These are phyloP conservation scores for Sclerurus mexicanus DNA, from an alignment of 2,113 vertebrate genomes.

Conservation along the genomic window DNA sequence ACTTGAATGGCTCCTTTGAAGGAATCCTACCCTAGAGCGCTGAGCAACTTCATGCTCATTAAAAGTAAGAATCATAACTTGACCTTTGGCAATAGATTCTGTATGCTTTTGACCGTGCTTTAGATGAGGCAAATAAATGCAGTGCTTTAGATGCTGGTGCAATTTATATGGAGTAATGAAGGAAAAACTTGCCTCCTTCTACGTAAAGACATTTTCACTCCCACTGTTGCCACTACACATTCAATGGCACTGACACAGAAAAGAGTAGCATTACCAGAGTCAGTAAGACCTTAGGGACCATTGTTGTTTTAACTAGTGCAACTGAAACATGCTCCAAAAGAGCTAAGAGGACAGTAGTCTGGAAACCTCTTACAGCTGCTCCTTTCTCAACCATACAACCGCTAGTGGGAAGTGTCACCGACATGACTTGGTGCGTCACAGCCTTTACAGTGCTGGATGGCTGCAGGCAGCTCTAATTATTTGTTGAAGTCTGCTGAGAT, in stretches of 20 bases:
- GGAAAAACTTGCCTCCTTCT: neutral
- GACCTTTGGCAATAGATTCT: slow-evolving; percentile 6
- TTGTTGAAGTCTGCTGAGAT: slow-evolving; percentile 50
- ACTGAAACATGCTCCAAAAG: neutral
- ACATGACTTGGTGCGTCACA: neutral
- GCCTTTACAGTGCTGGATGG: slow-evolving; percentile 42
- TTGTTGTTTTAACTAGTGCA: neutral
- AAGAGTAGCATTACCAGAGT: neutral
- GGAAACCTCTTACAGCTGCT: neutral
- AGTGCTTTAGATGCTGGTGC: neutral
- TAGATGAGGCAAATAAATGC: neutral
- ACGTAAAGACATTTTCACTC: neutral
- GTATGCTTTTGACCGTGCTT: neutral
- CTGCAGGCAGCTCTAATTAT: slow-evolving; percentile 72
- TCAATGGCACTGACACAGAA: neutral
- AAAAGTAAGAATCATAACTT: slow-evolving; percentile 4
- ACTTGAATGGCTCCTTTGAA: slow-evolving; percentile 12
- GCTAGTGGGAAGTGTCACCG: neutral
- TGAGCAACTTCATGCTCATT: slow-evolving; percentile 21
- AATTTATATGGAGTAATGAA: neutral
- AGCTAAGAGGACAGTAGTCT: neutral
- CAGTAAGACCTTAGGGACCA: neutral
- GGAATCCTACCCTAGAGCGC: neutral
- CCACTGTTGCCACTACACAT: neutral
- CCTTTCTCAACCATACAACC: neutral